Conservation (phyloP, 2,113 vertebrate genomes). For the Malaclemys terrapin region DNA sequence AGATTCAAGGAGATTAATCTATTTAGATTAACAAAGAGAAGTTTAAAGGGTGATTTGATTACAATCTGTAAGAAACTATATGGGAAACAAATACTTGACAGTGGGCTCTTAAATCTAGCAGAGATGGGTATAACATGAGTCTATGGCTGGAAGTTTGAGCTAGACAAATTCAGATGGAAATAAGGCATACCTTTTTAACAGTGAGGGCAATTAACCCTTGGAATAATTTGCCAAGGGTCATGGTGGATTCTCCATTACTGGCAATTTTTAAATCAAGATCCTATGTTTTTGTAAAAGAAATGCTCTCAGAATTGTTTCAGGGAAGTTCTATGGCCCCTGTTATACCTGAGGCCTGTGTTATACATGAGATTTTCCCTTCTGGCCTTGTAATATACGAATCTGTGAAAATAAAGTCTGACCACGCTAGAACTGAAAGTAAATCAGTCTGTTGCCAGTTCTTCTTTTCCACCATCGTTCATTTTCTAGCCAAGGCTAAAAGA, state of each 20-base stretch:
- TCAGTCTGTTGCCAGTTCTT: conserved; percentile 5
- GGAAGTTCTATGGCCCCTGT: too few species aligned
- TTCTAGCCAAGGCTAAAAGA: neutral
- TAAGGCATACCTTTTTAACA: too few species aligned
- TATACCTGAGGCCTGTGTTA: too few species aligned
- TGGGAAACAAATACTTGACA: neutral
- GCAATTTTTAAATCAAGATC: too few species aligned
- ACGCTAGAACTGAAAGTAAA: neutral
- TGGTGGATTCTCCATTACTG: too few species aligned
- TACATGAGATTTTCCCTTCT: too few species aligned
- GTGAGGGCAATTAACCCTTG: too few species aligned
- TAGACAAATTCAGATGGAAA: too few species aligned
- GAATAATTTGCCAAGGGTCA: too few species aligned
- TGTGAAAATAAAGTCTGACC: neutral
- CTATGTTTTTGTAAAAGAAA: too few species aligned
- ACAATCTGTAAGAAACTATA: neutral
- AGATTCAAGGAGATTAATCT: neutral
- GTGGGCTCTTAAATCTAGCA: neutral
- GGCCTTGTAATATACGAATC: too few species aligned
- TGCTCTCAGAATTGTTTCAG: too few species aligned
- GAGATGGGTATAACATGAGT: neutral
- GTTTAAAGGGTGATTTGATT: neutral
- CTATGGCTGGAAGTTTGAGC: neutral
- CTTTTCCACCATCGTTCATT: neutral
- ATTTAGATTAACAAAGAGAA: neutral